These are phyloP conservation scores for Alces alces DNA, from an alignment of 2,113 vertebrate species.

Conservation along the genomic window DNA sequence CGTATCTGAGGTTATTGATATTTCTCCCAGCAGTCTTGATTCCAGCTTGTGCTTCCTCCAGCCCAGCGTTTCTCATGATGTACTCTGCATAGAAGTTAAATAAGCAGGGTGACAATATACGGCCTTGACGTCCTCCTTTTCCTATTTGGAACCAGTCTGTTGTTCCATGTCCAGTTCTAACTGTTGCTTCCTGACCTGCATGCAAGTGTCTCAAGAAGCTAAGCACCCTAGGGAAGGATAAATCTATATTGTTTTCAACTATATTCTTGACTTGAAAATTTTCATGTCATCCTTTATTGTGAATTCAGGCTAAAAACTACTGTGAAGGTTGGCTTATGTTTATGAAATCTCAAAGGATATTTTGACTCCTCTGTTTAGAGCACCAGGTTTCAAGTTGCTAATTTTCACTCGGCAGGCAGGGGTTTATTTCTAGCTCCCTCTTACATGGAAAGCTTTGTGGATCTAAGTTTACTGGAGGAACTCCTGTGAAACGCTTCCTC, in stretches of 20 bases:
- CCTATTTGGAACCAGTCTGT: background rate
- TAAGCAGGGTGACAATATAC: background rate
- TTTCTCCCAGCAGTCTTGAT: accelerated
- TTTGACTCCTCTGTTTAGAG: background rate
- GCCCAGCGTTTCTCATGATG: background rate
- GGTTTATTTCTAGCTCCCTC: background rate
- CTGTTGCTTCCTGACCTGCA: background rate
- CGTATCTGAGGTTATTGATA: background rate
- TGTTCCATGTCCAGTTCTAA: background rate
- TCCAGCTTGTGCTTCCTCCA: background rate
- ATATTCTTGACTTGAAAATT: background rate
- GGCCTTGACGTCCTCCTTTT: background rate
- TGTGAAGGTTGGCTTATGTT: background rate
- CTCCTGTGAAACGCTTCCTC: background rate
- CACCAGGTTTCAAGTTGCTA: background rate
- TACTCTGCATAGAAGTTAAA: background rate
- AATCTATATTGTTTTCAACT: background rate
- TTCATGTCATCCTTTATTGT: background rate
- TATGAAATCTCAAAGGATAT: background rate
- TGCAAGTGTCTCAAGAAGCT: background rate
- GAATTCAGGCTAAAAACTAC: background rate
- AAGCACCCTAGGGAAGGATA: background rate
- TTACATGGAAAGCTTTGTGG: background rate
- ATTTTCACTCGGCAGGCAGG: background rate
- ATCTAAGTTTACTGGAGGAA: background rate